These are phyloP conservation scores for Orthosia cruda DNA, from an alignment of 2,888 invertebrate species.

Conservation along the genomic window DNA sequence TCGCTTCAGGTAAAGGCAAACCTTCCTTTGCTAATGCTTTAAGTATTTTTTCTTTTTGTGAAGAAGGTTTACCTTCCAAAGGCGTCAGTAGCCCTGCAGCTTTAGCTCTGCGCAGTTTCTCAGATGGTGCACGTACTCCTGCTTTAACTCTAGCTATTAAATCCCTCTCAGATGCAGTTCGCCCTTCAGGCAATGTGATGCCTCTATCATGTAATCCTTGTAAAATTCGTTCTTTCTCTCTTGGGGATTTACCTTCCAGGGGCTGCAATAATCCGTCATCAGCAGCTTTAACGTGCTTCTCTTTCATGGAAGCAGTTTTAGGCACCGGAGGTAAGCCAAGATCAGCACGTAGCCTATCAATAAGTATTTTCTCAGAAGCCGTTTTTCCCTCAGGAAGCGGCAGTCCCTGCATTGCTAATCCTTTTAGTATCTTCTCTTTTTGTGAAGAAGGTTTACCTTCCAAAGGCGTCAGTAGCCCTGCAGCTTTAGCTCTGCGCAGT, in stretches of 20 bases:
- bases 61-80: neutral
- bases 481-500: neutral
- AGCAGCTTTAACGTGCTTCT: neutral
- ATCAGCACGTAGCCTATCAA: neutral
- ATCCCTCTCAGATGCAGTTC: neutral
- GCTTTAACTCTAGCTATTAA: constrained; percentile 1
- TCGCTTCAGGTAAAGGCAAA: too few relatives aligned
- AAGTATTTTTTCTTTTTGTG: constrained; percentile 3
- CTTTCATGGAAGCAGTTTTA: neutral
- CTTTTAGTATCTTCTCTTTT: neutral
- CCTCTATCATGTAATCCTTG: constrained; percentile 10
- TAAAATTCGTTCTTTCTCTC: constrained; percentile 8
- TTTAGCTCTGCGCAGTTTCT: neutral
- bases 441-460: neutral
- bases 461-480: neutral
- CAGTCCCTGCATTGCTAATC: neutral
- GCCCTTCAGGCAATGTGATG: neutral
- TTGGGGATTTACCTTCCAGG: neutral
- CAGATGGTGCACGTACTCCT: neutral
- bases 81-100: constrained; percentile 8
- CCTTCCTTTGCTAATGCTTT: neutral
- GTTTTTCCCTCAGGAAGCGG: neutral
- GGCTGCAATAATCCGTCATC: neutral
- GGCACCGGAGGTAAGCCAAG: constrained; percentile 1
- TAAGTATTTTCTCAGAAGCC: neutral